Evolutionary conservation across 2,797 vertebrate genomes (phyloP).

Genomic region (Coluber constrictor): DNA sequence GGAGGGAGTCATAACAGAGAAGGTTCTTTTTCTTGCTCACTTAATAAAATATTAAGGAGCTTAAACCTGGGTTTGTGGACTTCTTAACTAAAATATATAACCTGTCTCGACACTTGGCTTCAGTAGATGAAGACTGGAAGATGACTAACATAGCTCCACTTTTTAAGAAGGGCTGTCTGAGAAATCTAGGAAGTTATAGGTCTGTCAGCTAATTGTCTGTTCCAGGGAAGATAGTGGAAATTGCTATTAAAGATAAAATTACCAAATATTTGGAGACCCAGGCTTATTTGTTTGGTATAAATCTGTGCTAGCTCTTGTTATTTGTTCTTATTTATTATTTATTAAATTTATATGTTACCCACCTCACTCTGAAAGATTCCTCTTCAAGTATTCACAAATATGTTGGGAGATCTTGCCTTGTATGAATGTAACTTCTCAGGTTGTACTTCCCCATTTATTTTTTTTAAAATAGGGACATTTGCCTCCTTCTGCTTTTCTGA

Average conservation of each 20-base stretch:
- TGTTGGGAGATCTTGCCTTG: not conserved
- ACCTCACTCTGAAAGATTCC: not conserved
- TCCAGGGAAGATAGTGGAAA: not conserved
- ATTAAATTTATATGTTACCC: not conserved
- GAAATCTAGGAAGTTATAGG: not conserved
- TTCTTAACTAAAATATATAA: not conserved
- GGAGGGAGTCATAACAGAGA: not conserved
- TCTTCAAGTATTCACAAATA: not conserved
- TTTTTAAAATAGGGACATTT: not conserved
- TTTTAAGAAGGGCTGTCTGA: not conserved
- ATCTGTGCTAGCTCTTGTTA: not conserved
- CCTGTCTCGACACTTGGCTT: not conserved
- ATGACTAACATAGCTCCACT: not conserved
- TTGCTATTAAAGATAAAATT: not conserved
- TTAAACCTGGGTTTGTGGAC: not conserved
- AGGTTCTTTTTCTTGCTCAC: not conserved
- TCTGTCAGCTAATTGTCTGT: not conserved
- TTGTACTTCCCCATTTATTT: not conserved
- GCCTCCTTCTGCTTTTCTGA: not conserved
- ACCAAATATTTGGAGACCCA: not conserved
- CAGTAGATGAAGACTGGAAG: not conserved
- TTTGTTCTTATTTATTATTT: not conserved
- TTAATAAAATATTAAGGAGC: not conserved
- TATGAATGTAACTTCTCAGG: not conserved
- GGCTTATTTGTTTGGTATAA: not conserved